Evolutionary conservation across 2,797 vertebrate species (phyloP).

Genomic region (Rhinogobio ventralis): DNA sequence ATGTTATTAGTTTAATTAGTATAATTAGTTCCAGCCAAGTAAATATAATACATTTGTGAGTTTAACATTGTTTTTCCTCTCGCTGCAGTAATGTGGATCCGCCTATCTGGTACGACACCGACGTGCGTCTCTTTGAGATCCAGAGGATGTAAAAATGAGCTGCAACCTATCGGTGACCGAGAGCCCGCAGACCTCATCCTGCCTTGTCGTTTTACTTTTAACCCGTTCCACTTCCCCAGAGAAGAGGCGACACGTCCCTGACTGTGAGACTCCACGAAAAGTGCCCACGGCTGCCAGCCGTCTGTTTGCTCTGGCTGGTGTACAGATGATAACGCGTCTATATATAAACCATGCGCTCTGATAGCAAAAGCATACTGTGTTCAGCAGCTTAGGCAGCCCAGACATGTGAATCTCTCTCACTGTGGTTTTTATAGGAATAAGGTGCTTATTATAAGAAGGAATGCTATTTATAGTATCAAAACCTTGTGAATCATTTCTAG

Average conservation of each 20-base stretch:
- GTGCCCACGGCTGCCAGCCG: conserved; percentile 19
- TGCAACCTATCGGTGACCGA: conserved; percentile 23
- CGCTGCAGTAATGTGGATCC: conserved; percentile 92
- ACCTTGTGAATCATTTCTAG: neutral
- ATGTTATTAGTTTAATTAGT: too few relatives aligned
- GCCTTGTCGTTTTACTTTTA: conserved; percentile 55
- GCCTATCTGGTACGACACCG: conserved; percentile 97
- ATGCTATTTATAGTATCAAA: conserved; percentile 43
- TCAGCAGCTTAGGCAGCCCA: conserved; percentile 60
- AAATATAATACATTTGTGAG: neutral
- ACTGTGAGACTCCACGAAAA: conserved; percentile 12
- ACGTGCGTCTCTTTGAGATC: conserved; percentile 97
- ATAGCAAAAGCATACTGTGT: conserved; percentile 72
- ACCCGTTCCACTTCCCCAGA: conserved; percentile 13
- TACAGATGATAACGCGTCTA: conserved; percentile 49
- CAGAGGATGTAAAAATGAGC: conserved; percentile 87
- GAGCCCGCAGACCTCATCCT: conserved; percentile 66
- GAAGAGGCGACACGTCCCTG: conserved; percentile 6
- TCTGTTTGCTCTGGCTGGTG: conserved; percentile 28
- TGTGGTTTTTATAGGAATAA: conserved; percentile 54
- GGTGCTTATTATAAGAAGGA: conserved; percentile 45
- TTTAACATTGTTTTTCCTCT: neutral
- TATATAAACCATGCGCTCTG: conserved; percentile 58
- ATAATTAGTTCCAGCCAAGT: too few relatives aligned
- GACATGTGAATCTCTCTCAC: conserved; percentile 42